Evolutionary conservation across 2,888 invertebrate genomes (phyloP).

Genomic region (Octodonta nipae): DNA sequence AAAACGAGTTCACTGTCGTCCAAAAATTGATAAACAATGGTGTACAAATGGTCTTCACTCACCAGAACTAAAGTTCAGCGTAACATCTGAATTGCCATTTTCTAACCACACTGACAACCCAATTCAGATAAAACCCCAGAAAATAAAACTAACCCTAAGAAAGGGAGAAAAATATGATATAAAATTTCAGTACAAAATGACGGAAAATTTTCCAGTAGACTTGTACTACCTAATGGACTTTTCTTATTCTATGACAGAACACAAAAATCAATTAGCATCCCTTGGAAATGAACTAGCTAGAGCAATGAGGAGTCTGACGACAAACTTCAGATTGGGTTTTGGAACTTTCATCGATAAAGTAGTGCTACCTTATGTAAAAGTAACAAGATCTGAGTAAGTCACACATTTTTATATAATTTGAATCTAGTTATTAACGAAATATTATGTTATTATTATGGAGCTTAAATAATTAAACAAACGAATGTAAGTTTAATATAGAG

Average conservation of each 20-base stretch:
- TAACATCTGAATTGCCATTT: slow-evolving; percentile 6
- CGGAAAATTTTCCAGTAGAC: slow-evolving; percentile 67
- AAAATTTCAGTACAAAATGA: slow-evolving; percentile 44
- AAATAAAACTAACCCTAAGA: slow-evolving; percentile 37
- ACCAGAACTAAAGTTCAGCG: no score
- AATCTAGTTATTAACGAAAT: no score
- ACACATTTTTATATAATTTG: no score
- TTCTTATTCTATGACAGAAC: slow-evolving; percentile 53
- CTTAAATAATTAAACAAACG: no score
- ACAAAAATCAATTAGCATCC: slow-evolving; percentile 40
- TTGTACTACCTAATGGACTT: slow-evolving; percentile 71
- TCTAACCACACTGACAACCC: slow-evolving; percentile 19
- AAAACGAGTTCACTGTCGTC: no score
- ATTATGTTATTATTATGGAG: no score
- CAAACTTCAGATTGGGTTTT: slow-evolving; percentile 50
- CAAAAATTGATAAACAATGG: no score
- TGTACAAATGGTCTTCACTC: no score
- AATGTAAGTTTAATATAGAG: no score
- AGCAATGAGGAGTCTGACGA: slow-evolving; percentile 45
- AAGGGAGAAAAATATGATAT: slow-evolving; percentile 35
- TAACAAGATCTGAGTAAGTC: no score
- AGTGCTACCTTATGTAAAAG: slow-evolving; percentile 49
- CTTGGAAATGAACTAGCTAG: slow-evolving; percentile 40
- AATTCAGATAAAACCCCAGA: slow-evolving; percentile 45
- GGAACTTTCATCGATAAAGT: slow-evolving; percentile 60